A percentile compares a stretch with the other conserved stretches of the same genome.
Conservation (phyloP, 2,888 invertebrate species). For the Agrochola lychnidis region DNA sequence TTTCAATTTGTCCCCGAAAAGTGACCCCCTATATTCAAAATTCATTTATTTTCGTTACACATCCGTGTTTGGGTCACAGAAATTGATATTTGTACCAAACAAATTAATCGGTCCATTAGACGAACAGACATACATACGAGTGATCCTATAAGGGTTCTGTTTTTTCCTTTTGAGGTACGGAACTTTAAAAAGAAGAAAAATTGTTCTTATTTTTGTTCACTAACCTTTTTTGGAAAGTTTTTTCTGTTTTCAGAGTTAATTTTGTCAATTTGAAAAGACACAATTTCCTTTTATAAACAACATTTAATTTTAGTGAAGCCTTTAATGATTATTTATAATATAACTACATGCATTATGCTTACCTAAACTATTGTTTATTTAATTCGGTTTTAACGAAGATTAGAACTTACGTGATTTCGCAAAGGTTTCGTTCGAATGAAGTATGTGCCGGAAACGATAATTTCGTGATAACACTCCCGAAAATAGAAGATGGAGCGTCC, state of each 20-base stretch:
- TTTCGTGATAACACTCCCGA: constrained; percentile 26
- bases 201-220: neutral
- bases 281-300: neutral
- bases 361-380: neutral
- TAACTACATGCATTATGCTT: neutral
- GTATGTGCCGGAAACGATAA: constrained; percentile 2
- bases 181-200: neutral
- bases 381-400: neutral
- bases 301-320: neutral
- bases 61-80: too few relatives aligned
- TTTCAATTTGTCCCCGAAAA: too few relatives aligned
- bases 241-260: neutral
- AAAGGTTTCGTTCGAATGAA: neutral
- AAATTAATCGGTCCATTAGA: too few relatives aligned
- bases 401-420: neutral
- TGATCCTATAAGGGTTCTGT: too few relatives aligned
- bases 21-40: too few relatives aligned
- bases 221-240: too few relatives aligned
- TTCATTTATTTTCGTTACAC: too few relatives aligned
- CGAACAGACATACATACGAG: too few relatives aligned
- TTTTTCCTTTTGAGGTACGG: too few relatives aligned
- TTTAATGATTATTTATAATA: neutral
- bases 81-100: too few relatives aligned
- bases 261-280: neutral
- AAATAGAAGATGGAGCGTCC: constrained; percentile 40